Base-by-base conservation (phyloP, 1,140 invertebrate genomes). In the Heterodera schachtii region DNA sequence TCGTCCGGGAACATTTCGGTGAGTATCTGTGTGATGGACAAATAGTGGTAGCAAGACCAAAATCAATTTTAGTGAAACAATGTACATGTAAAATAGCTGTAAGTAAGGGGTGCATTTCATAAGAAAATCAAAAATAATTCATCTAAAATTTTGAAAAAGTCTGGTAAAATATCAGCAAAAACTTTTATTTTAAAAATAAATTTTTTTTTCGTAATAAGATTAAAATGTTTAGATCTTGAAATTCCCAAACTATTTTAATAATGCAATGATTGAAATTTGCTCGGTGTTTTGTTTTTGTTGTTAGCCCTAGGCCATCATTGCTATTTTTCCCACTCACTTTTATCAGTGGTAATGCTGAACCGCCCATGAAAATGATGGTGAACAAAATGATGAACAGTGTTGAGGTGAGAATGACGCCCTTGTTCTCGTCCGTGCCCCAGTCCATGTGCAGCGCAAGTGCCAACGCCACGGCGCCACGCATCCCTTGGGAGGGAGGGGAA, bases 401-500 rank as follows among this genome's bases (percentile, higher is more conserved):
- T 0, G 96, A 97, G 5, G 97, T 98, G 73, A 99, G 96, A 74
- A 99, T 94, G 7, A 99, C 95, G 87, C 96, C 94, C 4, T 95
- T 93, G 3, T 95, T 97, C 91, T 97, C 95, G 90, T 95, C 94
- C 81, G 94, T 95, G 52, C 90, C 87, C 89, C 98, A 94, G 86
- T 98, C 95, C 81, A 98, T 93, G 92, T 99, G 96, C 52, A 99
- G 92, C 11, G 96, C 97, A 0, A 99, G 91, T 5, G 97, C 97
- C 91, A 99, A 99, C 0, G 96, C 96, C 91, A 99, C 97, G 19
- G 97, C 97, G 57, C 97, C 97, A 69, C 97, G 92, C 81, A 98
- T 91, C 71, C 95, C 95, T 80, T 19, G 93, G 11, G 6, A 57
- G 41, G 44, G 31, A 6, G 44, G 78, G 46, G 8, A 44, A 64